Base-by-base conservation (phyloP, 1,140 invertebrate species). In the Bombyx mandarina region DNA sequence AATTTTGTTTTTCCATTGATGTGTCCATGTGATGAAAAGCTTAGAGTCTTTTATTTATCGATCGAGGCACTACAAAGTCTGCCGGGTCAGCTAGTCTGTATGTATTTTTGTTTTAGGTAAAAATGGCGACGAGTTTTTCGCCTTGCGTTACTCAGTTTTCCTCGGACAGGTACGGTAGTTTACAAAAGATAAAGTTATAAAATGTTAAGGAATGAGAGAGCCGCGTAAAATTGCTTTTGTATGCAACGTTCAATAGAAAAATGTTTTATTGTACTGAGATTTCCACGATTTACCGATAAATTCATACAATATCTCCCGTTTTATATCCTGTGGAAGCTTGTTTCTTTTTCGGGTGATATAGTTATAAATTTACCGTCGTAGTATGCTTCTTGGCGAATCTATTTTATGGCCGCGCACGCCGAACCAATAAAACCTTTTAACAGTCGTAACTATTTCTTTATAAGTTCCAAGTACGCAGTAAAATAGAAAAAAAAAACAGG, bases 341-440 rank as follows among this genome's bases (percentile, higher is more conserved):
- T 79, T 83, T 85, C 77, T 81, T 82, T 81, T 79, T 70, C 76
- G 77, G 80, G 79, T 82, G 78, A 81, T 80, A 73, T 73, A 80
- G 80, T 84, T 83, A 84, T 85, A 82, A 81, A 83, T 81, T 76
- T 77, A 75, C 69, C 69, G 59, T 72, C 77, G 77, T 80, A 73
- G 77, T 79, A 78, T 76, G 76, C 73, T 79, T 74, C 80, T 85
- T 84, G 78, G 79, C 78, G 79, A 82, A 87, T 84, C 77, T 82
- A 86, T 87, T 87, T 86, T 87, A 87, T 82, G 78, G 74, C 78
- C 77, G 71, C 77, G 76, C 76, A 82, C 78, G 75, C 77, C 82
- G 84, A 85, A 86, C 84, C 81, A 86, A 87, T 87, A 87, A 87
- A 87, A 87, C 78, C 84, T 84, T 84, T 87, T 87, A 85, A 87